Evolutionary conservation across 2,888 invertebrate genomes (phyloP).

Genomic region (Leptopilina myrica): DNA sequence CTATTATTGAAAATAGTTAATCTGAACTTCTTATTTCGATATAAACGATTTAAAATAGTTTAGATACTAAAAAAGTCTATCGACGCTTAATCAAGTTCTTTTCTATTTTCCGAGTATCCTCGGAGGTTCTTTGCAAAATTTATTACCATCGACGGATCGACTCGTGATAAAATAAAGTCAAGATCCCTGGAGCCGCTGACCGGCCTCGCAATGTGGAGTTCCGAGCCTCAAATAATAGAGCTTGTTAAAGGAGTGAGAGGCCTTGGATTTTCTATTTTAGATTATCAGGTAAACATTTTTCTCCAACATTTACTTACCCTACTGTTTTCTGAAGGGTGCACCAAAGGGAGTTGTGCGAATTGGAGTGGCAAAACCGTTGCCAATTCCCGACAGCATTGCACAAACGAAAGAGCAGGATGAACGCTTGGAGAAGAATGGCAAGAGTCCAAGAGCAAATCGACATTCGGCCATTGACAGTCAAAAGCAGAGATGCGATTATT

Average conservation of each 20-base stretch:
- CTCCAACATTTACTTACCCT: too few relatives aligned
- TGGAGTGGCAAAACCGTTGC: constrained; percentile 96
- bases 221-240: constrained; percentile 97
- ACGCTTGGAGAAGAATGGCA: constrained; percentile 74
- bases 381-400: constrained; percentile 81
- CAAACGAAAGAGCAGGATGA: constrained; percentile 81
- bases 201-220: constrained; percentile 98
- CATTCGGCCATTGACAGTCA: constrained; percentile 70
- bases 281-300: constrained; percentile 86
- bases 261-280: constrained; percentile 98
- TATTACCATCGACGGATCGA: constrained; percentile 84
- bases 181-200: constrained; percentile 98
- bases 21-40: too few relatives aligned
- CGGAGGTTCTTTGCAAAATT: constrained; percentile 91
- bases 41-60: too few relatives aligned
- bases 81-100: background rate
- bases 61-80: too few relatives aligned
- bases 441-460: constrained; percentile 58
- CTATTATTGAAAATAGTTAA: too few relatives aligned
- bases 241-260: constrained; percentile 97
- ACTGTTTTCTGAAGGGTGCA: constrained; percentile 85
- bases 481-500: constrained; percentile 73
- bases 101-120: constrained; percentile 83
- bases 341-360: constrained; percentile 95
- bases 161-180: constrained; percentile 89